These are phyloP conservation scores for Tigriopus californicus DNA, from an alignment of 2,888 invertebrate species.

Conservation along the genomic window DNA sequence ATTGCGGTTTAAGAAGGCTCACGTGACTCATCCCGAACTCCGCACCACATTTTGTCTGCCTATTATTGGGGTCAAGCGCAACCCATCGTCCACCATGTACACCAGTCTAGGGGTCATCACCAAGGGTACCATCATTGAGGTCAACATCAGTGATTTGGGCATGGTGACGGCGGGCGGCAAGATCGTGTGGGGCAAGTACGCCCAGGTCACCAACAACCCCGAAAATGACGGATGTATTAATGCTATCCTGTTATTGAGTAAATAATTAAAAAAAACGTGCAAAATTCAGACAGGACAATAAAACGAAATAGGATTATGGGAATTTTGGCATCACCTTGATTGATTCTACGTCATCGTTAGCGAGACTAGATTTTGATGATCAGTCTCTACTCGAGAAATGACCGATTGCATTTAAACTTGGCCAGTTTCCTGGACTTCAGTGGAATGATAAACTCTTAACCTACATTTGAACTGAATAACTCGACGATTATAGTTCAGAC, in stretches of 20 bases:
- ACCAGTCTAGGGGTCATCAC: conserved; percentile 94
- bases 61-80: conserved; percentile 96
- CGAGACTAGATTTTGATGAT: no score
- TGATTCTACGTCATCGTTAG: no score
- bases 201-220: conserved; percentile 97
- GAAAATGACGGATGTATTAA: conserved; percentile 99
- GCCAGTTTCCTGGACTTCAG: no score
- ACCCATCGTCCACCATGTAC: conserved; percentile 91
- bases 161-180: conserved; percentile 96
- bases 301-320: no score
- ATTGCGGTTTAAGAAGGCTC: conserved; percentile 83
- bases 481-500: no score
- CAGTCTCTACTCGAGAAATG: no score
- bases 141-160: conserved; percentile 95
- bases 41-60: conserved; percentile 94
- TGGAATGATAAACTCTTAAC: no score
- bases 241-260: conserved; percentile 69
- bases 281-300: no score
- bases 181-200: conserved; percentile 99
- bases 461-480: no score
- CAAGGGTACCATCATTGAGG: conserved; percentile 92
- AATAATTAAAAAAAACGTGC: background rate
- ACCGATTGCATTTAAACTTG: no score
- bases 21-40: conserved; percentile 96
- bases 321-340: no score